These are phyloP conservation scores for Ommatoiulus sabulosus DNA, from an alignment of 2,888 invertebrate genomes.

Conservation along the genomic window DNA sequence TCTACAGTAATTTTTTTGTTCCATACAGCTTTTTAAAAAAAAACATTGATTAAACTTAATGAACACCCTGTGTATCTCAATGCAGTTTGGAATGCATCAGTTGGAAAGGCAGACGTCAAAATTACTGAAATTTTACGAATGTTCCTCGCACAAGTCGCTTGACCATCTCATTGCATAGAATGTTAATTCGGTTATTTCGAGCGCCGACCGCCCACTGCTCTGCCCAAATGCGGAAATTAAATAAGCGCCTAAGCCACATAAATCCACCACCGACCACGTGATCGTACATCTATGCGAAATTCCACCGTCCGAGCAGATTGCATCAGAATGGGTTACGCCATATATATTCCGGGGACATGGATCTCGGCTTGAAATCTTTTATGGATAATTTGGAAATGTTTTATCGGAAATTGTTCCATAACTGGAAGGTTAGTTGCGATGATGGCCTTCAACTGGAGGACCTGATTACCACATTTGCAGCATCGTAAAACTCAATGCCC, in stretches of 20 bases:
- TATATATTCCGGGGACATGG: background rate
- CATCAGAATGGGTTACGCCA: background rate
- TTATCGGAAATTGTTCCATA: constrained; percentile 43
- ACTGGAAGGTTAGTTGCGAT: constrained; percentile 40
- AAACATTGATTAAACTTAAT: too few relatives aligned
- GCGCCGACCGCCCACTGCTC: constrained; percentile 2
- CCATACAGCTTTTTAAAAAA: too few relatives aligned
- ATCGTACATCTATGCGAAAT: background rate
- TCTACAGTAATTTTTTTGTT: too few relatives aligned
- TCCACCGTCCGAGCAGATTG: background rate
- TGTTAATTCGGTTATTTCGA: background rate
- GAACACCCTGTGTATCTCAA: too few relatives aligned
- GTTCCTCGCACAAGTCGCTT: background rate
- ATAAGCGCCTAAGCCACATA: background rate
- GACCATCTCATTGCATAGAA: background rate
- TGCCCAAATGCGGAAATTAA: background rate
- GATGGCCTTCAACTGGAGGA: constrained; percentile 40
- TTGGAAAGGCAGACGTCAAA: background rate
- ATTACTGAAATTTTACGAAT: background rate
- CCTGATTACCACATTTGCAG: constrained; percentile 36
- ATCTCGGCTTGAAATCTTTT: constrained; percentile 1
- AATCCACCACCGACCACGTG: background rate
- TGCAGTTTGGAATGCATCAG: too few relatives aligned
- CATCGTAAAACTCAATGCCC: constrained; percentile 43
- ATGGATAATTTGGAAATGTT: constrained; percentile 33